phyloP scores from a whole-genome alignment of 2,113 vertebrate genomes.

The Strix uralensis region DNA sequence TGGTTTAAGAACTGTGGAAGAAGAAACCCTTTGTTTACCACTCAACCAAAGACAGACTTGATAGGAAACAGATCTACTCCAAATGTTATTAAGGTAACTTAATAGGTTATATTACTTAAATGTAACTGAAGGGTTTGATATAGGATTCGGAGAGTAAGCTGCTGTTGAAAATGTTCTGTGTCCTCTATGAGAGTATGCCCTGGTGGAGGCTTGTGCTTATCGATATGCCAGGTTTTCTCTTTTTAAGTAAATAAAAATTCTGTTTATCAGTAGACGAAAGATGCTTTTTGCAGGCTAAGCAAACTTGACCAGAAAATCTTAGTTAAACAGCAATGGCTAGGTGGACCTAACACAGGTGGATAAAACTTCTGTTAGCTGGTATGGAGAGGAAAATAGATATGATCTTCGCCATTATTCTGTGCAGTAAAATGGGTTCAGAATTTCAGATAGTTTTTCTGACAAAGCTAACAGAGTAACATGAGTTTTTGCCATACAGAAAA shows the following conservation, averaged over 20 bases:
- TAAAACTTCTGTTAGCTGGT: slow-evolving; percentile 10
- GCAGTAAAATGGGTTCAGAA: not conserved
- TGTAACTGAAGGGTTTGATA: not conserved
- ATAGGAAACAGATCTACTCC: not conserved
- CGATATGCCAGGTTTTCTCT: not conserved
- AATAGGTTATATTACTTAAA: not conserved
- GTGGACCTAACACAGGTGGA: slow-evolving; percentile 2
- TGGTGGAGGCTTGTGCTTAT: not conserved
- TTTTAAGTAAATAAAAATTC: not conserved
- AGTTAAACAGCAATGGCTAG: slow-evolving; percentile 6
- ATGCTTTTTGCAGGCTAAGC: not conserved
- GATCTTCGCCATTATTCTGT: not conserved
- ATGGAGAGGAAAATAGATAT: not conserved
- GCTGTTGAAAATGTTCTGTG: not conserved
- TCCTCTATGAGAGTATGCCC: not conserved
- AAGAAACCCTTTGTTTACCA: not conserved
- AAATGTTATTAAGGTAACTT: not conserved
- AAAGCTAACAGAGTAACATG: not conserved
- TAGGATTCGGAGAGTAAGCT: not conserved
- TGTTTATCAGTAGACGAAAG: not conserved
- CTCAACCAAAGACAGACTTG: not conserved
- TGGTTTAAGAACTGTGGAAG: not conserved
- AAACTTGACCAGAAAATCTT: not conserved
- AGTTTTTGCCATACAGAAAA: not conserved
- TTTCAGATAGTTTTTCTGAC: slow-evolving; percentile 13